Base-by-base conservation (phyloP, 2,113 vertebrate species). In the Cygnus atratus region DNA sequence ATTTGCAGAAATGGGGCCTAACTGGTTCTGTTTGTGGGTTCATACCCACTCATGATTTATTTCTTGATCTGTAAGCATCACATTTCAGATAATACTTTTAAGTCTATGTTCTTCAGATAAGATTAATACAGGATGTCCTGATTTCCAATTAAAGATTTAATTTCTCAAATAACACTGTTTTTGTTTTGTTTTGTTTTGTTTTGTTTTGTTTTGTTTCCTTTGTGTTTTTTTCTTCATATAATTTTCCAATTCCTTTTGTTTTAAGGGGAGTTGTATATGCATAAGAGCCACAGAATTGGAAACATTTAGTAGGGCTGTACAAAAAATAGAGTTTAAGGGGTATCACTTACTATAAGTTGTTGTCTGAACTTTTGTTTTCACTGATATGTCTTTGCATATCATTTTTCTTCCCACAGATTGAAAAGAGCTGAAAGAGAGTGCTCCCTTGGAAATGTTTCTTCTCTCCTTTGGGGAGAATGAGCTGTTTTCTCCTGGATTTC, bases 341-440 rank as follows among this genome's bases (percentile, higher is more conserved):
- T 85, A 66, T 75, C 74, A 93, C 79, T 91, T 87, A 31, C 11
- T 35, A 41, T 58, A 75, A 91, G 50, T 50, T 74, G 10, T 73
- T 95, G 62, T 77, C 74, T 88, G 44, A 92, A 91, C 16, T 17
- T 39, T 79, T 82, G 13, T 43, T 97, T 92, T 91, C 71, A 88
- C 62, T 93, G 59, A 58, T 92, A 95, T 76, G 93, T 96, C 93
- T 96, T 95, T 89, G 61, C 66, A 84, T 84, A 72, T 96, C 91
- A 29, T 91, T 95, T 93, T 97, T 63, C 61, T 93, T 55, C 28
- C 63, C 13, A 20, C 62, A 79, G 65, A 88, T 82, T 92, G 71
- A 94, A 93, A 95, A 50, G 15, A 44, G 18, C 22, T 84, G 22
- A 48, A 92, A 89, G 24, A 93, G 5, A 80, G 7, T n/a, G 16